Conservation (phyloP, 1,140 invertebrate genomes). For the Bombyx mandarina region DNA sequence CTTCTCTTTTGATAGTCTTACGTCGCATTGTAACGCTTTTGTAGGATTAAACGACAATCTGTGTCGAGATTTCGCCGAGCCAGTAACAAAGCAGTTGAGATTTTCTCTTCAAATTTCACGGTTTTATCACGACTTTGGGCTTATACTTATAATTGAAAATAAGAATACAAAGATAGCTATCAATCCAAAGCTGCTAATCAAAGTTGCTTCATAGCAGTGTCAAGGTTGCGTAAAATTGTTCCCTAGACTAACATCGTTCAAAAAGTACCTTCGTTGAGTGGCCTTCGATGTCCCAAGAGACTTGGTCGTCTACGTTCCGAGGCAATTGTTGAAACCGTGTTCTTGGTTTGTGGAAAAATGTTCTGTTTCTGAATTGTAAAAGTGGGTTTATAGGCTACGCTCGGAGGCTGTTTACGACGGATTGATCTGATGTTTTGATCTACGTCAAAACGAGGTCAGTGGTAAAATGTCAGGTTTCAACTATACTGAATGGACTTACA, state of each 20-base stretch:
- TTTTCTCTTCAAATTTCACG: too few species aligned
- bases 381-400: constrained; percentile 2
- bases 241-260: constrained; percentile 7
- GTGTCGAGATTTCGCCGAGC: too few species aligned
- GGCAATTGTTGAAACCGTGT: constrained; percentile 1
- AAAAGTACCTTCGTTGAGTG: constrained; percentile 5
- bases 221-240: constrained; percentile 6
- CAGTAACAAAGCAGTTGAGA: too few species aligned
- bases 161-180: too few species aligned
- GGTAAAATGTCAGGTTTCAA: background rate
- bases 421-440: constrained; percentile 1
- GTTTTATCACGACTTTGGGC: too few species aligned
- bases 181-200: background rate
- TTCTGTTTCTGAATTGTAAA: background rate
- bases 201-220: background rate
- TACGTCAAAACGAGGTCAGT: background rate
- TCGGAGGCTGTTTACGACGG: constrained; percentile 1
- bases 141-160: too few species aligned
- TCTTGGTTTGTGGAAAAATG: background rate
- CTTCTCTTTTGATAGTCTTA: too few species aligned
- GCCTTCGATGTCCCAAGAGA: background rate
- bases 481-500: background rate
- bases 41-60: too few species aligned
- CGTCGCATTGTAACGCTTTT: too few species aligned
- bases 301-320: background rate